Evolutionary conservation across 2,888 invertebrate species (phyloP).

Genomic region (Anticlea derivata): DNA sequence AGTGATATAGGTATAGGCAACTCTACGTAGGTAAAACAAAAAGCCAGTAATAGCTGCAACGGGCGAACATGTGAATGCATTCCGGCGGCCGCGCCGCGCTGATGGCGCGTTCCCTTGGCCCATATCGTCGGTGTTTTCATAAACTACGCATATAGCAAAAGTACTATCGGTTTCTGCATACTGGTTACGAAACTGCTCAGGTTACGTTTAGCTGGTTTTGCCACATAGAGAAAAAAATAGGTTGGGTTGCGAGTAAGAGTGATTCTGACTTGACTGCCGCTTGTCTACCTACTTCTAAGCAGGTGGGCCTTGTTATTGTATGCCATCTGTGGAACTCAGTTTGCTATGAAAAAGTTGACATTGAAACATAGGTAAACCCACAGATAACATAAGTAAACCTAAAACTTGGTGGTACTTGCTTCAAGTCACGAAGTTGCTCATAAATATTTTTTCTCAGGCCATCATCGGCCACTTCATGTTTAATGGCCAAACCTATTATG

Average conservation of each 20-base stretch:
- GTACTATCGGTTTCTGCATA: constrained; percentile 17
- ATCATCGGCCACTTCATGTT: constrained; percentile 4
- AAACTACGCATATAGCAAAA: constrained; percentile 16
- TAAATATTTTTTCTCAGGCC: background rate
- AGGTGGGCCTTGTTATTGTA: no score
- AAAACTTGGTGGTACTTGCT: no score
- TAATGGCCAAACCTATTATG: constrained; percentile 21
- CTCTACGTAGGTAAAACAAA: constrained; percentile 14
- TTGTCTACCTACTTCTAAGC: no score
- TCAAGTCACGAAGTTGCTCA: background rate
- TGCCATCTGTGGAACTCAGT: no score
- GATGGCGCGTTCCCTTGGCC: constrained; percentile 23
- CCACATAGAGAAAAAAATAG: no score
- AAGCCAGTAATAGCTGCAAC: constrained; percentile 22
- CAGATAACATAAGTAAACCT: no score
- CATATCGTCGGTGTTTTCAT: constrained; percentile 18
- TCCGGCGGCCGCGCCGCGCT: constrained; percentile 9
- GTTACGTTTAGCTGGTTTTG: constrained; percentile 1
- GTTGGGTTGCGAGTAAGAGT: no score
- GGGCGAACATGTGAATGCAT: constrained; percentile 22
- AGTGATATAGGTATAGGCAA: background rate
- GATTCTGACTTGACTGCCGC: no score
- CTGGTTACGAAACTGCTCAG: constrained; percentile 14
- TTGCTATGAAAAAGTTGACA: no score
- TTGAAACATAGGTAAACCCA: no score